Base-by-base conservation (phyloP, 64 coral and sea anemone genomes). In the Catalaphyllia jardinei region DNA sequence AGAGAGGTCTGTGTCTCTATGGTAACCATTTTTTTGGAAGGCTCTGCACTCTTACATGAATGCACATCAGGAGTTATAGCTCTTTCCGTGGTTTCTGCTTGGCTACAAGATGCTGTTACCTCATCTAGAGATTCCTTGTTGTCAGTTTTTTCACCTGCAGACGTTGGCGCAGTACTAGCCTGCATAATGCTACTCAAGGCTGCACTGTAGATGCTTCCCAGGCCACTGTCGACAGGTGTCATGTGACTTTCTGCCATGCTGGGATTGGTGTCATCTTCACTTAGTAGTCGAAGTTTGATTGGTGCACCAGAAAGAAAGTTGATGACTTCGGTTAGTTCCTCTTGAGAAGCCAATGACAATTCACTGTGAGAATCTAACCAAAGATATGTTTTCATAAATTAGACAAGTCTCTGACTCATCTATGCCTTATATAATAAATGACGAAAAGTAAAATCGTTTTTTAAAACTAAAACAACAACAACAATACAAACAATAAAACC, bases 291-390 rank as follows among this genome's bases (percentile, higher is more conserved):
- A 12, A 60, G 82, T 55, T 87, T 90, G n/a, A 88, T 73, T 25
- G 90, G 97, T 11, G 88, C 79, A 60, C 97, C 97, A 13, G 97
- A 99, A 0, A 99, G 91, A 54, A 99, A 99, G 75, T 99, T 99
- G 35, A 99, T 99, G 3, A 99, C 97, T 42, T 99, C 97, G 33
- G 89, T 92, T 11, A 99, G 91, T 51, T 99, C 97, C 67, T 95
- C 87, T 88, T 99, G 93, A 20, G 97, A 99, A 54, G 97, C 97
- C 17, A 99, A 73, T 15, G 97, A 99, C 76, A 99, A 76, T 28
- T 98, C 93, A 90, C 96, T 99, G 19, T 93, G 90, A 63, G 88
- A 93, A 88, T 83, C 97, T 99, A 29, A 22, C 24, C 77, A 79
- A 85, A 75, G 29, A 49, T 0, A 22, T 46, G 8, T 29, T 29